These are phyloP conservation scores for Drosophila anceps DNA, from an alignment of 2,888 invertebrate genomes.

Conservation along the genomic window DNA sequence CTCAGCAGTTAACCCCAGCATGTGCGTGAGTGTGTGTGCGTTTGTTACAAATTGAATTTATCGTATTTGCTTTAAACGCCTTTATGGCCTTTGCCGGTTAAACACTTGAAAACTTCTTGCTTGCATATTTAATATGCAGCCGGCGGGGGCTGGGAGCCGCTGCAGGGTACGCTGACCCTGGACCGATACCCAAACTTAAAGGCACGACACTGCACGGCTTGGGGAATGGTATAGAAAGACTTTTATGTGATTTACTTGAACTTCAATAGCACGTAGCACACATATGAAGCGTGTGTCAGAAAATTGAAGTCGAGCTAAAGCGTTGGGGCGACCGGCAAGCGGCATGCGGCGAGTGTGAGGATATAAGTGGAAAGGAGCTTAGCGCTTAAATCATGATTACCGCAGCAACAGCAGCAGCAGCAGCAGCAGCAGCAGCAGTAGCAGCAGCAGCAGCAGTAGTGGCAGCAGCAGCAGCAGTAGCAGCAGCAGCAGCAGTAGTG, in stretches of 20 bases:
- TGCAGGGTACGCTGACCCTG: slow-evolving; percentile 8
- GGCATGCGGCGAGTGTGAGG: slow-evolving; percentile 35
- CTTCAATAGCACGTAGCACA: slow-evolving; percentile 47
- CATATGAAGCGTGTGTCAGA: slow-evolving; percentile 31
- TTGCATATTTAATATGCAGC: slow-evolving; percentile 57
- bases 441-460: slow-evolving; percentile 1
- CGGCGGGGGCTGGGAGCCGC: slow-evolving; percentile 17
- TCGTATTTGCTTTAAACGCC: slow-evolving; percentile 74
- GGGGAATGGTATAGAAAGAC: slow-evolving; percentile 12
- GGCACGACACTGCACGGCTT: slow-evolving; percentile 18
- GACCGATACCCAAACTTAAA: slow-evolving; percentile 10
- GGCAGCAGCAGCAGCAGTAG: slow-evolving; percentile 57
- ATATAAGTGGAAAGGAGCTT: slow-evolving; percentile 57
- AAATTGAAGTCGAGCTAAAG: slow-evolving; percentile 36
- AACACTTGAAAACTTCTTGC: slow-evolving; percentile 37
- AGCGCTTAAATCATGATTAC: slow-evolving; percentile 75
- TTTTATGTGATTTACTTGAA: slow-evolving; percentile 54
- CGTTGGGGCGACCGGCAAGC: neutral
- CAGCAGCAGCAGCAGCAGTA: neutral
- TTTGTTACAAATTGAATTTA: slow-evolving; percentile 72
- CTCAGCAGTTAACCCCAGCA: slow-evolving; percentile 42
- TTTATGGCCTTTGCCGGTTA: slow-evolving; percentile 29
- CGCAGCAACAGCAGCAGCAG: slow-evolving; percentile 42
- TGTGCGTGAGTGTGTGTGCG: slow-evolving; percentile 37
- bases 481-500: no score